These are phyloP conservation scores for Tarsius wallacei DNA, from an alignment of 2,797 vertebrate species.

Conservation along the genomic window DNA sequence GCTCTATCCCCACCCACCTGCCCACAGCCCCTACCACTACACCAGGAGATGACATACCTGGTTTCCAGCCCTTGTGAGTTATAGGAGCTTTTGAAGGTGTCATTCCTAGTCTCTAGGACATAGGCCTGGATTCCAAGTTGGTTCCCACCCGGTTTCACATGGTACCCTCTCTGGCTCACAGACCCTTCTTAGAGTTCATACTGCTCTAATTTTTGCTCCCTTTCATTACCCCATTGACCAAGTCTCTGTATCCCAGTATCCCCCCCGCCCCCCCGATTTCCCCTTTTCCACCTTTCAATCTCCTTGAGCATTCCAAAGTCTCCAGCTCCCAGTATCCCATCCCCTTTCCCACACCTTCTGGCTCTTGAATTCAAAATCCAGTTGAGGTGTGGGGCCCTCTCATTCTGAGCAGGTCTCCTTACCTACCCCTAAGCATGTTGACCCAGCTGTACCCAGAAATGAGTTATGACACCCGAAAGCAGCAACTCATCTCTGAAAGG, in stretches of 20 bases:
- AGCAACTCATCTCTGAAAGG: slow-evolving; percentile 47
- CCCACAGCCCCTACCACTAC: not conserved
- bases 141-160: not conserved
- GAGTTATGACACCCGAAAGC: slow-evolving; percentile 17
- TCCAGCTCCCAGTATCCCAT: not conserved
- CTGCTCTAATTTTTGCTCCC: slow-evolving; percentile 20
- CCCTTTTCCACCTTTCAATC: not conserved
- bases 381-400: not conserved
- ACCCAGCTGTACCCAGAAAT: not conserved
- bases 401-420: slow-evolving; percentile 23
- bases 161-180: not conserved
- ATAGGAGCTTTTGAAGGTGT: slow-evolving; percentile 6
- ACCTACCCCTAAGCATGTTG: slow-evolving; percentile 1
- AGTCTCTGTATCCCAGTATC: not conserved
- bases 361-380: slow-evolving; percentile 57
- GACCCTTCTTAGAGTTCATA: not conserved
- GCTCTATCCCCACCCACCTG: not conserved
- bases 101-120: slow-evolving; percentile 7
- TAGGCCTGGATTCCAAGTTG: slow-evolving; percentile 27
- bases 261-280: not conserved
- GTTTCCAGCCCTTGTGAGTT: not conserved
- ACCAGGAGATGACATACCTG: not conserved
- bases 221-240: not conserved
- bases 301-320: slow-evolving; percentile 17
- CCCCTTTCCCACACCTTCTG: not conserved